These are phyloP conservation scores for Corythornis cristatus DNA, from an alignment of 2,113 vertebrate species.

Conservation along the genomic window DNA sequence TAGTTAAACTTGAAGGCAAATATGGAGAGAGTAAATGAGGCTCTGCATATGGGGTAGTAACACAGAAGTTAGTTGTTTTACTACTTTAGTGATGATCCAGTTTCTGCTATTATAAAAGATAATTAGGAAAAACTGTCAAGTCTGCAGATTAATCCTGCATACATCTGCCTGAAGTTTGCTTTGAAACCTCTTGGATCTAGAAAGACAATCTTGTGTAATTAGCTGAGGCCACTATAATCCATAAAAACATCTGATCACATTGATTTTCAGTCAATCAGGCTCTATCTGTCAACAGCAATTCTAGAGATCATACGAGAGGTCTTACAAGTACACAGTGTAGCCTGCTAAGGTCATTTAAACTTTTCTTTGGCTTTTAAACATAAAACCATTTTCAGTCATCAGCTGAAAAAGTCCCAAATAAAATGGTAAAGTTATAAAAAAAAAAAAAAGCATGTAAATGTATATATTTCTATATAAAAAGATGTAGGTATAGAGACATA, in stretches of 20 bases:
- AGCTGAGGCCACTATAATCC: conserved; percentile 78
- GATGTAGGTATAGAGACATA: background rate
- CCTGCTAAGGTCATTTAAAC: conserved; percentile 74
- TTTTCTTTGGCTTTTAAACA: conserved; percentile 55
- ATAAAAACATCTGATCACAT: conserved; percentile 82
- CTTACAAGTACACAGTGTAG: conserved; percentile 52
- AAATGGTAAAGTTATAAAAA: background rate
- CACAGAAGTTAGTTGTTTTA: conserved; percentile 44
- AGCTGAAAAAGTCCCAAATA: background rate
- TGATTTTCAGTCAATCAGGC: conserved; percentile 80
- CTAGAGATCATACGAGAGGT: conserved; percentile 55
- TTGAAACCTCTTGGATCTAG: conserved; percentile 74
- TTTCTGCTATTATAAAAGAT: conserved; percentile 68
- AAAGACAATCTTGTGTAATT: conserved; percentile 83
- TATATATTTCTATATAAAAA: accelerated
- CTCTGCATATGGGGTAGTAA: background rate
- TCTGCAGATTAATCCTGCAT: conserved; percentile 74
- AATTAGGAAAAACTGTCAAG: conserved; percentile 79
- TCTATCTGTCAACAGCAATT: conserved; percentile 73
- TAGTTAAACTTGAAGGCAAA: background rate
- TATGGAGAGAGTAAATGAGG: background rate
- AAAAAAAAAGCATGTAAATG: background rate
- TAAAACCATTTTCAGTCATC: conserved; percentile 36
- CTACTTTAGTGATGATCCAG: conserved; percentile 56
- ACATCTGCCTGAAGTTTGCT: conserved; percentile 72